Conservation (phyloP, 2,888 invertebrate genomes). For the Orthonevra nobilis region DNA sequence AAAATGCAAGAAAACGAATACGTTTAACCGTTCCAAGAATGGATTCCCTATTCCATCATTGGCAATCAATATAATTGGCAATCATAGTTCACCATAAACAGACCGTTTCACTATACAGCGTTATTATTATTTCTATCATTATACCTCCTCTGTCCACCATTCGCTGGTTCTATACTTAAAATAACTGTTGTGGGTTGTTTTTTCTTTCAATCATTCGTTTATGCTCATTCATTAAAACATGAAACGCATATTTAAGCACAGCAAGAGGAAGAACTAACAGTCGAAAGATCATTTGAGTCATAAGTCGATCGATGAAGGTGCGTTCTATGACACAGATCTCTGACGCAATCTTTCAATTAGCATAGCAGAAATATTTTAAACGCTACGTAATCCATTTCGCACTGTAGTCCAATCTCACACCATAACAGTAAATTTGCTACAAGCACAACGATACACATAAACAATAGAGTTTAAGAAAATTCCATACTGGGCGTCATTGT, state of each 20-base stretch:
- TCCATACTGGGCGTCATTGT: neutral
- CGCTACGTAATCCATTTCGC: slow-evolving; percentile 59
- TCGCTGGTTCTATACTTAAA: slow-evolving; percentile 23
- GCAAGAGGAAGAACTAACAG: slow-evolving; percentile 33
- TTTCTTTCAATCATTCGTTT: slow-evolving; percentile 9
- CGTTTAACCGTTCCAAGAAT: slow-evolving; percentile 42
- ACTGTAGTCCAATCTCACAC: slow-evolving; percentile 11
- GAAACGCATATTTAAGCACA: slow-evolving; percentile 43
- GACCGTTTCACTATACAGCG: slow-evolving; percentile 52
- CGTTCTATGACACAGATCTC: slow-evolving; percentile 67
- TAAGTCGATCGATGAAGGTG: slow-evolving; percentile 31
- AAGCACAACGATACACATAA: neutral
- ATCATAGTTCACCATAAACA: slow-evolving; percentile 61
- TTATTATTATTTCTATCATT: slow-evolving; percentile 45
- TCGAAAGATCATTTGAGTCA: slow-evolving; percentile 16
- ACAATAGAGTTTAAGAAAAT: neutral
- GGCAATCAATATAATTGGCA: slow-evolving; percentile 50
- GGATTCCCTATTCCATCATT: slow-evolving; percentile 10
- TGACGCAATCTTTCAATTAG: slow-evolving; percentile 65
- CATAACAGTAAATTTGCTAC: slow-evolving; percentile 47
- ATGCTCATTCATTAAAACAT: too few relatives aligned
- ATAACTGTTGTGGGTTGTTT: slow-evolving; percentile 45
- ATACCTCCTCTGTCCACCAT: slow-evolving; percentile 18
- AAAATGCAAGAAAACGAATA: slow-evolving; percentile 51
- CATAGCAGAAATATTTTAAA: slow-evolving; percentile 54